These are phyloP conservation scores for Takifugu rubripes DNA, from an alignment of 2,797 vertebrate species.

Conservation along the genomic window DNA sequence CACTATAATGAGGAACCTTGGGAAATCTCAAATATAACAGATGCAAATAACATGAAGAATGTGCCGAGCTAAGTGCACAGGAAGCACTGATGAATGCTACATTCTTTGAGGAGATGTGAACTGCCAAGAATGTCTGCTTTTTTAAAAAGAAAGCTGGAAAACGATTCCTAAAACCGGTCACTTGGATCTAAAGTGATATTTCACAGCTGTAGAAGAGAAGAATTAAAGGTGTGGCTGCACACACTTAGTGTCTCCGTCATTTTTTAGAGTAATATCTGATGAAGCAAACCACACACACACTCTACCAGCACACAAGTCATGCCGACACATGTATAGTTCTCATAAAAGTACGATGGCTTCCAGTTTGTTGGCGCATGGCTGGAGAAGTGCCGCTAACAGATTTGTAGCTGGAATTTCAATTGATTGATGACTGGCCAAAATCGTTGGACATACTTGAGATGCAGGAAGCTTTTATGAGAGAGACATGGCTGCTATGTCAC, in stretches of 20 bases:
- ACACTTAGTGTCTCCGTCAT: constrained; percentile 4
- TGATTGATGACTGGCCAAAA: constrained; percentile 28
- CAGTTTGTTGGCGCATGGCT: constrained; percentile 13
- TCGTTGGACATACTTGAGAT: constrained; percentile 24
- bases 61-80: neutral
- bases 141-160: neutral
- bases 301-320: constrained; percentile 56
- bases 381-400: constrained; percentile 1
- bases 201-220: constrained; percentile 16
- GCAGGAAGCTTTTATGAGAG: constrained; percentile 58
- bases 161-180: constrained; percentile 8
- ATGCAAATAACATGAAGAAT: neutral
- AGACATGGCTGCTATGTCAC: constrained; percentile 54
- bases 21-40: constrained; percentile 2
- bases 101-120: neutral
- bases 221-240: constrained; percentile 21
- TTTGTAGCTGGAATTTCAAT: neutral
- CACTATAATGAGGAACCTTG: neutral
- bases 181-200: constrained; percentile 1
- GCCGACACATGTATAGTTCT: constrained; percentile 62
- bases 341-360: constrained; percentile 44
- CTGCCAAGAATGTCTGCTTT: no score
- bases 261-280: constrained; percentile 37
- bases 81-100: constrained; percentile 3
- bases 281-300: constrained; percentile 49